Conservation (phyloP, 2,888 invertebrate species). For the Euproctis similis region DNA sequence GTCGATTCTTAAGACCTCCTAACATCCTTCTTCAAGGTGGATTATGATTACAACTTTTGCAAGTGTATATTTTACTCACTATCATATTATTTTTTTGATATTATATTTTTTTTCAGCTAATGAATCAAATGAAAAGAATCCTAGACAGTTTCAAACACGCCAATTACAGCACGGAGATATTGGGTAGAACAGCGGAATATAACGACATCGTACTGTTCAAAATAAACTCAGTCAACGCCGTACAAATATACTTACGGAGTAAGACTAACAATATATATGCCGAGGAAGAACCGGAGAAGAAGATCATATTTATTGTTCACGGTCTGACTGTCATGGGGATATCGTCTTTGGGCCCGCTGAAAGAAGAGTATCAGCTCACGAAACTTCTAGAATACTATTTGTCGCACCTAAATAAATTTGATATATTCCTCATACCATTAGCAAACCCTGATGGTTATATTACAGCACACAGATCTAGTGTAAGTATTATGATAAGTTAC, state of each 20-base stretch:
- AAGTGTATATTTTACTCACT: too few relatives aligned
- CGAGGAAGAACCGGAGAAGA: constrained; percentile 45
- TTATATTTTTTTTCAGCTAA: constrained; percentile 31
- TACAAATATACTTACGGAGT: constrained; percentile 27
- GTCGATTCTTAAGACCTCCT: too few relatives aligned
- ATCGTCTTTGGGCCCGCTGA: constrained; percentile 19
- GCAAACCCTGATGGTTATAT: constrained; percentile 52
- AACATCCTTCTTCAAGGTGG: too few relatives aligned
- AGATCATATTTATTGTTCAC: constrained; percentile 58
- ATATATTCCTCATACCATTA: constrained; percentile 55
- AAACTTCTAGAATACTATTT: constrained; percentile 40
- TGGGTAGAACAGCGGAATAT: constrained; percentile 47
- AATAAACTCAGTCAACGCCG: constrained; percentile 15
- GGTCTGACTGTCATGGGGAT: constrained; percentile 48
- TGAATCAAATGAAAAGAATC: constrained; percentile 26
- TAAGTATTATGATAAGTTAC: too few relatives aligned
- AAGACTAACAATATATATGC: constrained; percentile 39
- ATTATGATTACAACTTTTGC: not conserved
- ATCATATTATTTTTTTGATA: not conserved
- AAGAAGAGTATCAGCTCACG: constrained; percentile 12
- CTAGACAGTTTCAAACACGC: constrained; percentile 23
- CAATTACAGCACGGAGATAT: constrained; percentile 34
- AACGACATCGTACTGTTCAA: constrained; percentile 49
- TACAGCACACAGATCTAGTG: not conserved
- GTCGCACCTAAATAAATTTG: constrained; percentile 48